These are phyloP conservation scores for Chrysomela aeneicollis DNA, from an alignment of 2,888 invertebrate species.

Conservation along the genomic window DNA sequence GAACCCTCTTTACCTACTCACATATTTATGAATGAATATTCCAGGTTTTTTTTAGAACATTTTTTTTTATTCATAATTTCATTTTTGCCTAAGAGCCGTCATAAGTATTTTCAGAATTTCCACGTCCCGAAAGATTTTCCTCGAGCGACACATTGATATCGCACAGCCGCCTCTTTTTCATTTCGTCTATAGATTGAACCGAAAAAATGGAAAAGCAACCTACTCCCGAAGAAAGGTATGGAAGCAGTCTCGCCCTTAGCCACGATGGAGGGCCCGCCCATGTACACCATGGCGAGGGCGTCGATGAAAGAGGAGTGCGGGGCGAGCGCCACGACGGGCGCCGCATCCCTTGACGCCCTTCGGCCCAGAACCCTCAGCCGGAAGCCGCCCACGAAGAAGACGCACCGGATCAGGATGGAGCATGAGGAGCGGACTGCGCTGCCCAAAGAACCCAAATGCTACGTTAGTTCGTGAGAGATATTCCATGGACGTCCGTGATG, in stretches of 20 bases:
- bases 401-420: conserved; percentile 74
- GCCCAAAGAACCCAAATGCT: conserved; percentile 30
- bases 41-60: too few relatives aligned
- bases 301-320: conserved; percentile 95
- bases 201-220: conserved; percentile 31
- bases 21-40: too few relatives aligned
- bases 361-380: conserved; percentile 80
- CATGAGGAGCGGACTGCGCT: conserved; percentile 59
- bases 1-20: too few relatives aligned
- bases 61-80: too few relatives aligned
- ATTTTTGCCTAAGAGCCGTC: too few relatives aligned
- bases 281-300: conserved; percentile 80
- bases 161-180: too few relatives aligned
- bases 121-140: too few relatives aligned
- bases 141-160: too few relatives aligned
- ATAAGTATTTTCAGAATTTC: too few relatives aligned
- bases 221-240: conserved; percentile 92
- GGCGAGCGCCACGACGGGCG: conserved; percentile 85
- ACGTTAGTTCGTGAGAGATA: neutral
- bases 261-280: conserved; percentile 88
- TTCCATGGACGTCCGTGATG: neutral
- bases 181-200: too few relatives aligned
- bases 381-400: conserved; percentile 85
- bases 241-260: conserved; percentile 85
- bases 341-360: conserved; percentile 68